Evolutionary conservation across 2,113 vertebrate genomes (phyloP), one percentile per base, ranked within the genome.

Genomic region (Cephalopterus ornatus): DNA sequence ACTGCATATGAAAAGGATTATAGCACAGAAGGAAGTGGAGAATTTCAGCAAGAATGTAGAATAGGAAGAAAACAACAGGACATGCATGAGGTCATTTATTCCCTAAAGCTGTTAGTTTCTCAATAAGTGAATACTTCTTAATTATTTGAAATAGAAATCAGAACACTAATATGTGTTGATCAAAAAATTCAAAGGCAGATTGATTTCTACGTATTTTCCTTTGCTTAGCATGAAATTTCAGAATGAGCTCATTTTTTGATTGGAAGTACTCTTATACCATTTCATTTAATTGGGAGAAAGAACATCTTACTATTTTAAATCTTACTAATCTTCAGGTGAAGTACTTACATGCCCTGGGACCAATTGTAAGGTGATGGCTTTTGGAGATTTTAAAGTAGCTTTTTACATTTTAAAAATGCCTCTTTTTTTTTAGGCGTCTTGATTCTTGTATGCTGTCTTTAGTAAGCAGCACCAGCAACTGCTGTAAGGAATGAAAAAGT

Each of bases 231-330:
- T 37, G 37, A 19, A 14, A 46, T 92, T 93, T 77, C 20, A 55
- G 88, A 61, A 70, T 73, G 35, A 52, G 12, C 9, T 74, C 1
- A 1, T 65, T 91, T 78, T 92, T 61, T 85, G 5, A 72, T 33
- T 91, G 58, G 37, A 94, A 91, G 58, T 77, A 33, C 44, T 72
- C 59, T 84, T 61, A 70, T 62, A 76, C 37, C 4, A 26, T 88
- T 77, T 53, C 33, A 76, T 94, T 97, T 94, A 91, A 58, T 61
- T 78, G 33, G 33, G 20, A 44, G 70, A 85, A 72, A 76, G 68
- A 88, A 78, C 23, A 73, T 94, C 74, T 88, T 94, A 82, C 47
- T 96, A 39, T 44, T 37, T 92, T 71, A 72, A 92, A 55, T 73
- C 23, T 44, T 92, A 50, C 44, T 72, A 59, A 56, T 89, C 39